Base-by-base conservation (phyloP, 1,140 invertebrate species). In the Pectinophora gossypiella region DNA sequence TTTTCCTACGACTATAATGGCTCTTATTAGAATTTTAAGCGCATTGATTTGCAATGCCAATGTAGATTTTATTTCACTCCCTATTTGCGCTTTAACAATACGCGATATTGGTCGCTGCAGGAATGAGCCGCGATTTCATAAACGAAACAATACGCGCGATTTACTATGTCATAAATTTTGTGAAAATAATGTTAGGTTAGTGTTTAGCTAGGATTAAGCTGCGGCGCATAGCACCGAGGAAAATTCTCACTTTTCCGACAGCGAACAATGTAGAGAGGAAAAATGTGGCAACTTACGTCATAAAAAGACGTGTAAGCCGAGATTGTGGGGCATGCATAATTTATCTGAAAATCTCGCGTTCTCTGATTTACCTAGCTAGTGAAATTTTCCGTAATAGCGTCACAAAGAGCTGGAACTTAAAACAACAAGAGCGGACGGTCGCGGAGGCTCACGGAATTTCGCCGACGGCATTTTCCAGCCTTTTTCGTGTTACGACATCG, bases 401-500 rank as follows among this genome's bases (percentile, higher is more conserved):
- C 66, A 72, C 69, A 75, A 72, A 75, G 67, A 72, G 58, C 53
- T 48, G 48, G 48, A 64, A 74, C 58, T 77, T 75, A 77, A 76
- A 81, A 76, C 68, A 76, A 79, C 70, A 72, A 70, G 65, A 51
- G 59, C 69, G 57, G 55, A 59, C 57, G 55, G 54, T 55, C 46
- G 48, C 51, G 62, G 62, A 59, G 66, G 57, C 68, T 72, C 61
- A 64, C 61, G 59, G 72, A 76, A 79, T 77, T 62, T 67, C 47
- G 78, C 75, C 76, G 61, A 68, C 73, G 78, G 76, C 74, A 70
- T 74, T 84, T 76, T 56, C 76, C 83, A 72, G 69, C 83, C 80
- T 81, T 83, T 86, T 86, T 67, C 80, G 59, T 86, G 80, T 86
- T 71, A 86, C 76, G 74, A 83, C 83, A 84, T 70, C 76, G 72